A percentile compares a stretch with the other conserved stretches of the same genome.
phyloP scores from a whole-genome alignment of 2,113 vertebrate genomes.

The Gobiocypris rarus region DNA sequence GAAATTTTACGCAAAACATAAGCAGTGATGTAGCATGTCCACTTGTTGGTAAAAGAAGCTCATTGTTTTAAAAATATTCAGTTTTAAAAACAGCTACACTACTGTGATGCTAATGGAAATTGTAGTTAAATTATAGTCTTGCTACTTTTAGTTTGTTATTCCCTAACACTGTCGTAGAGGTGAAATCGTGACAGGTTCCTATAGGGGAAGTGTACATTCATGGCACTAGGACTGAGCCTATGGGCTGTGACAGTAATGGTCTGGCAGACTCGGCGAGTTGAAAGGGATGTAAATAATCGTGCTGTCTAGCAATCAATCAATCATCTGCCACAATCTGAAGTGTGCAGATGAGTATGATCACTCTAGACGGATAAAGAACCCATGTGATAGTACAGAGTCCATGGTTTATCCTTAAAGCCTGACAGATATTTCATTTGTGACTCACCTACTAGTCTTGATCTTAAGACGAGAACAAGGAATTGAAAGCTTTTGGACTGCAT shows the following conservation, averaged over 20 bases:
- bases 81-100: neutral
- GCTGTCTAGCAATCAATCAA: conserved; percentile 34
- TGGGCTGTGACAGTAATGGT: conserved; percentile 33
- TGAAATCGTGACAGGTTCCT: neutral
- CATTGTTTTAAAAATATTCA: neutral
- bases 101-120: neutral
- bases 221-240: neutral
- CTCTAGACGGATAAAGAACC: conserved; percentile 26
- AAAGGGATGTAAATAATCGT: neutral
- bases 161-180: neutral
- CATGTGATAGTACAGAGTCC: neutral
- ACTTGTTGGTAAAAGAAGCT: neutral
- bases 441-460: neutral
- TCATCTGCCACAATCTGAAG: neutral
- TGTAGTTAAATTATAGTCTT: neutral
- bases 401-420: neutral
- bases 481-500: neutral
- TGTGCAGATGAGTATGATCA: conserved; percentile 33
- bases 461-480: neutral
- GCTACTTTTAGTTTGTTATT: neutral
- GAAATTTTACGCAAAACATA: neutral
- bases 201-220: neutral
- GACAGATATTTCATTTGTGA: conserved; percentile 3
- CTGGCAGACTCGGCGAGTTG: conserved; percentile 15
- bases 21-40: neutral